phyloP scores from a whole-genome alignment of 2,113 vertebrate species.

The Petrocephalus microphthalmus region DNA sequence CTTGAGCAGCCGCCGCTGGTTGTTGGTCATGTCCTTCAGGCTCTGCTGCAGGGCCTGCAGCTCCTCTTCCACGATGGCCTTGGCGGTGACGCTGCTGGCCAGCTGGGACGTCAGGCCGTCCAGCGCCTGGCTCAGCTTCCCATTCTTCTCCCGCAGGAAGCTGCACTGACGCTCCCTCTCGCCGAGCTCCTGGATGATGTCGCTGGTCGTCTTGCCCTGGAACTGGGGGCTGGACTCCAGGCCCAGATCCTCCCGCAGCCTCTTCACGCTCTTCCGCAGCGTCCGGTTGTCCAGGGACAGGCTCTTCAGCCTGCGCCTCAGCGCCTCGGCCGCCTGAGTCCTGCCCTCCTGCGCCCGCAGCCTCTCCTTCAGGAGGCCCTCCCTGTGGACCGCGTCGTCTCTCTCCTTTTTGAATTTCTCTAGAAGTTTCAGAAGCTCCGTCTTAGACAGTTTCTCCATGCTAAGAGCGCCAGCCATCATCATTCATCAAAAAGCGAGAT shows the following conservation, averaged over 20 bases:
- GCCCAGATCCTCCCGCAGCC: slow-evolving; percentile 60
- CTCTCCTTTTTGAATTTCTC: slow-evolving; percentile 66
- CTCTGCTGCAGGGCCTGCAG: slow-evolving; percentile 61
- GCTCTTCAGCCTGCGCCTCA: slow-evolving; percentile 63
- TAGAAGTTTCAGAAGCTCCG: slow-evolving; percentile 62
- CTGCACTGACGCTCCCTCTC: slow-evolving; percentile 61
- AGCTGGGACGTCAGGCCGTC: slow-evolving; percentile 59
- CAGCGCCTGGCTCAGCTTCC: slow-evolving; percentile 56
- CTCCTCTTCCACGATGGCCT: slow-evolving; percentile 61
- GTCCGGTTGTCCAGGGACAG: slow-evolving; percentile 60
- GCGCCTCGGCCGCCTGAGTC: slow-evolving; percentile 52
- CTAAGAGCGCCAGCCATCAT: slow-evolving; percentile 53
- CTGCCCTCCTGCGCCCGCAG: slow-evolving; percentile 56
- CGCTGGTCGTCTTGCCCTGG: slow-evolving; percentile 63
- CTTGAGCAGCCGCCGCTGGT: slow-evolving; percentile 61
- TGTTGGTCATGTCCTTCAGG: slow-evolving; percentile 66
- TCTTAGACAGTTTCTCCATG: slow-evolving; percentile 55
- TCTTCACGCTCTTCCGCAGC: slow-evolving; percentile 61
- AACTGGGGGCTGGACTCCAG: slow-evolving; percentile 62
- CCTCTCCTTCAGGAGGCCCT: slow-evolving; percentile 58
- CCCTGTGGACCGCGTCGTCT: slow-evolving; percentile 63
- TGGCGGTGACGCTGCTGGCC: slow-evolving; percentile 58
- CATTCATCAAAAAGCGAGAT: neutral
- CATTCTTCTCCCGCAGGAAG: slow-evolving; percentile 55
- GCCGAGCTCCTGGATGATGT: slow-evolving; percentile 60